These are phyloP conservation scores for Distichodus sexfasciatus DNA, from an alignment of 2,797 vertebrate genomes.

Conservation along the genomic window DNA sequence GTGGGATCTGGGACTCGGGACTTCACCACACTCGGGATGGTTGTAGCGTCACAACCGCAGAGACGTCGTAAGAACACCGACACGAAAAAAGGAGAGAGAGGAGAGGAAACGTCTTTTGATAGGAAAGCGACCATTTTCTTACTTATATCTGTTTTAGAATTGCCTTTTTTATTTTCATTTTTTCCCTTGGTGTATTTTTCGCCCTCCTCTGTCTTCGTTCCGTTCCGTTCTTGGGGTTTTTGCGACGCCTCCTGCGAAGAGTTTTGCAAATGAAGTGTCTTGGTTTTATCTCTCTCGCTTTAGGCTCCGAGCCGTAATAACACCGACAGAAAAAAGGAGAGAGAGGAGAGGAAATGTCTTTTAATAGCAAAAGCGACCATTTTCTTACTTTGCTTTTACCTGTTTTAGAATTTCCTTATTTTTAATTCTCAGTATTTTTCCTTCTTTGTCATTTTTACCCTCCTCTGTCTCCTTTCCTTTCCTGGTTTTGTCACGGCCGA, in stretches of 20 bases:
- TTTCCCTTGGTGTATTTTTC: conserved; percentile 27
- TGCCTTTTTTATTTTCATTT: conserved; percentile 22
- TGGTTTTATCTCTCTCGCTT: conserved; percentile 42
- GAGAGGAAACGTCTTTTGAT: conserved; percentile 53
- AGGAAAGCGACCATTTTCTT: conserved; percentile 52
- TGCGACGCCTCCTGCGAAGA: neutral
- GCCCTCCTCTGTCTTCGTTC: conserved; percentile 20
- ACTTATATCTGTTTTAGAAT: conserved; percentile 46
- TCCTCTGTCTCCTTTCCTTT: conserved; percentile 8
- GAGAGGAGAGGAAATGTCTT: conserved; percentile 50
- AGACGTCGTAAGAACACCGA: conserved; percentile 48
- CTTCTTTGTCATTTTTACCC: conserved; percentile 31
- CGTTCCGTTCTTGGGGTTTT: conserved; percentile 21
- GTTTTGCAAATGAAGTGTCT: conserved; percentile 2
- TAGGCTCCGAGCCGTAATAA: conserved; percentile 33
- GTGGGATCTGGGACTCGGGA: conserved; percentile 7
- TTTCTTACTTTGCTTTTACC: conserved; percentile 51
- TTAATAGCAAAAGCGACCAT: conserved; percentile 51
- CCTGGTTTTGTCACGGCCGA: conserved; percentile 29
- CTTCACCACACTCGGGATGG: conserved; percentile 26
- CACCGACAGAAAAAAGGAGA: conserved; percentile 37
- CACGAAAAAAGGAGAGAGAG: conserved; percentile 32
- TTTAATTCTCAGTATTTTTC: conserved; percentile 7
- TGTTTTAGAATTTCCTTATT: conserved; percentile 40
- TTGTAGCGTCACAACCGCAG: conserved; percentile 31